These are phyloP conservation scores for Acridotheres tristis DNA, from an alignment of 2,797 vertebrate genomes.

Conservation along the genomic window DNA sequence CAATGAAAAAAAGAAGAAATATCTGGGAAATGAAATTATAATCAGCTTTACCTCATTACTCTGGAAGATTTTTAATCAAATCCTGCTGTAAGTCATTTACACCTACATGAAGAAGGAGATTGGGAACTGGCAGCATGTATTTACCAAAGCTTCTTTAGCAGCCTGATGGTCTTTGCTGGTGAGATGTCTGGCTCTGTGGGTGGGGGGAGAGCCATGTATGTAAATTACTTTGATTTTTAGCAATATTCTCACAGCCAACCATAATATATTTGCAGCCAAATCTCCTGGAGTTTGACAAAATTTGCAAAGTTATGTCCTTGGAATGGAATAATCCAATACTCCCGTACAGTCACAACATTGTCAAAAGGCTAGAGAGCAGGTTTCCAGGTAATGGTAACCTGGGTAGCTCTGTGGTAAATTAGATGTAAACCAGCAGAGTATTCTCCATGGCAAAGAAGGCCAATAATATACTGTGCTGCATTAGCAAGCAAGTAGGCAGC, in stretches of 20 bases:
- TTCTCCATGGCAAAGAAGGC: background rate
- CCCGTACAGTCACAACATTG: accelerated
- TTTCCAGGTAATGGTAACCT: background rate
- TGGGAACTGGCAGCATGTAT: slow-evolving; percentile 35
- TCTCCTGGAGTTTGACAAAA: slow-evolving; percentile 1
- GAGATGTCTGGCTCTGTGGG: slow-evolving; percentile 45
- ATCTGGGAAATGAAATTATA: background rate
- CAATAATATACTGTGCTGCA: background rate
- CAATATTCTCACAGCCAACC: slow-evolving; percentile 17
- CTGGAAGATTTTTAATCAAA: slow-evolving; percentile 32
- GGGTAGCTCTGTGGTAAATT: background rate
- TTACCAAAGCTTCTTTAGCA: slow-evolving; percentile 31
- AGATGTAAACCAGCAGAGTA: background rate
- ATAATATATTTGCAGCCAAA: slow-evolving; percentile 42
- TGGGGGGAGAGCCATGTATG: slow-evolving; percentile 12
- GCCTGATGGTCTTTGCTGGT: slow-evolving; percentile 26
- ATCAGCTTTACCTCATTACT: slow-evolving; percentile 1
- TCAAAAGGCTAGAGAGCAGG: background rate
- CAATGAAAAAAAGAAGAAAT: background rate
- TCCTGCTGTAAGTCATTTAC: slow-evolving; percentile 44
- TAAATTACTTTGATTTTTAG: slow-evolving; percentile 46
- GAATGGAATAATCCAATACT: background rate
- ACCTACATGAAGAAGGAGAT: slow-evolving; percentile 29
- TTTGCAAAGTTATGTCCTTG: background rate
- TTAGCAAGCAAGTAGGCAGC: background rate